phyloP scores from a whole-genome alignment of 2,888 invertebrate species.

The Metopia argyrocephala region DNA sequence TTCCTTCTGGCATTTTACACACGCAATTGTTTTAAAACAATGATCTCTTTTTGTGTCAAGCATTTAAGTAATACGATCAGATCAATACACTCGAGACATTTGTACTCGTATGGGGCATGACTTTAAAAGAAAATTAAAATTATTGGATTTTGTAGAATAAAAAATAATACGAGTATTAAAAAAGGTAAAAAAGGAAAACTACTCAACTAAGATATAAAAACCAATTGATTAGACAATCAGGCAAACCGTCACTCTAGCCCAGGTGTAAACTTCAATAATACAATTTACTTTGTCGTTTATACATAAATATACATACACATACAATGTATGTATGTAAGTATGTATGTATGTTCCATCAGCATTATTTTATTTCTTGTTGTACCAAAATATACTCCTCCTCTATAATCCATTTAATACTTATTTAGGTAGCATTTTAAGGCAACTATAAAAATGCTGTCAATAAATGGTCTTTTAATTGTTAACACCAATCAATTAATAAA shows the following conservation, averaged over 20 bases:
- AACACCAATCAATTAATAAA: background rate
- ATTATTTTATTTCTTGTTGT: background rate
- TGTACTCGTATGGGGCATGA: background rate
- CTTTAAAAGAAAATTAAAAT: background rate
- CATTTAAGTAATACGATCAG: background rate
- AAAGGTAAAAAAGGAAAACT: background rate
- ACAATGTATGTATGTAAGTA: background rate
- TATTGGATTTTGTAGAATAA: background rate
- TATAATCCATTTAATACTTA: background rate
- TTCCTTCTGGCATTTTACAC: slow-evolving; percentile 14
- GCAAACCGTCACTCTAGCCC: background rate
- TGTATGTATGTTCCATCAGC: background rate
- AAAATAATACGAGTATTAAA: slow-evolving; percentile 1
- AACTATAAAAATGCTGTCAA: background rate
- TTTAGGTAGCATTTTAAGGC: background rate
- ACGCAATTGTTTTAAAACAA: slow-evolving; percentile 37
- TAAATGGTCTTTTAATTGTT: slow-evolving; percentile 8
- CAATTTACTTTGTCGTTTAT: background rate
- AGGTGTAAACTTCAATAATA: slow-evolving; percentile 4
- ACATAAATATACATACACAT: too few relatives aligned
- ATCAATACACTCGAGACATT: slow-evolving; percentile 3
- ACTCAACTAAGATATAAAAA: background rate
- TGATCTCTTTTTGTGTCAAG: slow-evolving; percentile 30
- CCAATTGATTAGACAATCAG: background rate
- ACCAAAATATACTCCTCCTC: background rate